Percentiles rank a stretch among this genome's conserved stretches.
phyloP scores from a whole-genome alignment of 2,113 vertebrate species.

The Callipepla squamata region DNA sequence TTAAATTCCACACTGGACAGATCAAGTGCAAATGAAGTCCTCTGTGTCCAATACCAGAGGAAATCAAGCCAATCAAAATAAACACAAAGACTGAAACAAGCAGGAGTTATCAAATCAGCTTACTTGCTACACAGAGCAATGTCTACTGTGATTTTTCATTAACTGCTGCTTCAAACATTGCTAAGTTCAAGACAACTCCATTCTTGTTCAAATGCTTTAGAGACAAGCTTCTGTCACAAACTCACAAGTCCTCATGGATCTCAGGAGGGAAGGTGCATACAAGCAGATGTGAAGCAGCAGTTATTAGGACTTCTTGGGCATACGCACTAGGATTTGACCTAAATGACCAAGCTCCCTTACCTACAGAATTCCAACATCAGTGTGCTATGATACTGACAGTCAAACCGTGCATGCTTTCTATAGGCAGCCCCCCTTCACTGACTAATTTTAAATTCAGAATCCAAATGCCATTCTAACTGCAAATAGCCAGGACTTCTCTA shows the following conservation, averaged over 20 bases:
- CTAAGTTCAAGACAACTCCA: background rate
- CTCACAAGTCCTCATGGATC: background rate
- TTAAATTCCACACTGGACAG: background rate
- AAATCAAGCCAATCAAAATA: slow-evolving; percentile 8
- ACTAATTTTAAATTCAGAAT: background rate
- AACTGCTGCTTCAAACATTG: background rate
- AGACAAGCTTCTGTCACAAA: background rate
- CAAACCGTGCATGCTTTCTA: background rate
- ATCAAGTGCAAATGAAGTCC: background rate
- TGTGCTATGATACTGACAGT: background rate
- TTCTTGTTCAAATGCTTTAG: background rate
- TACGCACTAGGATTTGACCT: background rate
- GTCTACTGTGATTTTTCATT: background rate
- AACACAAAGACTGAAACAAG: background rate
- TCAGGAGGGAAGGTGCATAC: background rate
- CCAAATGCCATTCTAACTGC: background rate
- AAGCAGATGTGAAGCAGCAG: background rate
- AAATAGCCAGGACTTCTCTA: background rate
- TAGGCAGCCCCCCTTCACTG: background rate
- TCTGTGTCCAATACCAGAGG: background rate
- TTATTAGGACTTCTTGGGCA: background rate
- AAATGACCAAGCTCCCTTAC: background rate
- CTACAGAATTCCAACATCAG: background rate
- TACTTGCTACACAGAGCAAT: background rate
- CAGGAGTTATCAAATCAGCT: background rate